phyloP scores from a whole-genome alignment of 92 coral and sea anemone species.

The Hydrozoanthus gracilis region DNA sequence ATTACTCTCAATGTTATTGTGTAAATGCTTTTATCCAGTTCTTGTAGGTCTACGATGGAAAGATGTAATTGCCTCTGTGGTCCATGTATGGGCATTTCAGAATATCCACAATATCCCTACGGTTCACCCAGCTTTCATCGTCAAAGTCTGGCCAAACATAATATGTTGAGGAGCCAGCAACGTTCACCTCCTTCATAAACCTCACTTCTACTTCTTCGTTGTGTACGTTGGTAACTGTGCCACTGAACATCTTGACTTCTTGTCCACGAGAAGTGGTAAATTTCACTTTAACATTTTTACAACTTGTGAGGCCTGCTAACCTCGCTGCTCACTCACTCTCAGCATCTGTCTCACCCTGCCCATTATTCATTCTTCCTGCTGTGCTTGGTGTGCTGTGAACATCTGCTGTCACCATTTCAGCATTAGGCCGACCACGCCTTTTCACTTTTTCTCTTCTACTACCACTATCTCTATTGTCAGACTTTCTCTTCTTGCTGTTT shows the following conservation, averaged over 20 bases:
- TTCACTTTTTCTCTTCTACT: slow-evolving; percentile 20
- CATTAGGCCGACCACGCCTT: not conserved
- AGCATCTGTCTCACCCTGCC: slow-evolving; percentile 34
- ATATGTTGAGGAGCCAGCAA: slow-evolving; percentile 27
- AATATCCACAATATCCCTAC: slow-evolving; percentile 27
- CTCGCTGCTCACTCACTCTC: slow-evolving; percentile 8
- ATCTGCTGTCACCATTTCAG: not conserved
- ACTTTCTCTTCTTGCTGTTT: slow-evolving; percentile 10
- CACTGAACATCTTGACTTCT: slow-evolving; percentile 33
- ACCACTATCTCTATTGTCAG: slow-evolving; percentile 6
- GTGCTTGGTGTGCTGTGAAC: not conserved
- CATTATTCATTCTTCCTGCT: slow-evolving; percentile 21
- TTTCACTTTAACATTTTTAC: slow-evolving; percentile 24
- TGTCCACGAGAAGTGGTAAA: slow-evolving; percentile 23
- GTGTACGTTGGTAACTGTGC: not conserved
- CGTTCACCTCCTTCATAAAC: slow-evolving; percentile 20
- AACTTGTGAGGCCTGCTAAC: slow-evolving; percentile 38
- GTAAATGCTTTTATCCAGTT: slow-evolving; percentile 2
- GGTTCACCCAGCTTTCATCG: slow-evolving; percentile 15
- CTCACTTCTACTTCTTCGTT: slow-evolving; percentile 11
- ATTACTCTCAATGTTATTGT: not conserved
- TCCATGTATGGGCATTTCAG: slow-evolving; percentile 44
- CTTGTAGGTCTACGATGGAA: slow-evolving; percentile 13
- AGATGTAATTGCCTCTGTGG: slow-evolving; percentile 31
- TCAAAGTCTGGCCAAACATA: slow-evolving; percentile 34